Conservation (phyloP, 2,113 vertebrate genomes). For the Rynchops niger region DNA sequence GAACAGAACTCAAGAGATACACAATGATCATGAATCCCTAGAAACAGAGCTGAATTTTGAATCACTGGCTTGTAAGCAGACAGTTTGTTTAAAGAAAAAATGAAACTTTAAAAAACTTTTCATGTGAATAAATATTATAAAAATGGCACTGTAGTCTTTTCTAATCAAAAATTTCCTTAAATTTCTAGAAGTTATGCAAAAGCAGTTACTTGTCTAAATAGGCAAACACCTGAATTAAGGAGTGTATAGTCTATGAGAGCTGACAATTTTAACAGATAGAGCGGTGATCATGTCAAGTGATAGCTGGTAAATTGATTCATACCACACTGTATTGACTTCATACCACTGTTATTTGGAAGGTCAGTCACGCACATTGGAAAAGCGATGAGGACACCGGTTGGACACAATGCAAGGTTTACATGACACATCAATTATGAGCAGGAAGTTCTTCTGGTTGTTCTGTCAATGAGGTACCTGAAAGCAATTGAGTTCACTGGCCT, state of each 20-base stretch:
- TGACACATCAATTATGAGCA: background rate
- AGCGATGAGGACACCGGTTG: background rate
- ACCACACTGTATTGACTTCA: background rate
- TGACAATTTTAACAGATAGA: background rate
- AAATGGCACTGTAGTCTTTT: background rate
- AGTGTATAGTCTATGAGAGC: background rate
- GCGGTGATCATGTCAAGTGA: fast-evolving
- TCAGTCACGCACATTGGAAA: background rate
- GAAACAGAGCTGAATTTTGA: background rate
- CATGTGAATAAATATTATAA: background rate
- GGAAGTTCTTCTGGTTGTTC: background rate
- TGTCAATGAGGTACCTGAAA: background rate
- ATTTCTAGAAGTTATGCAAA: background rate
- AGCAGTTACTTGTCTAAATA: background rate
- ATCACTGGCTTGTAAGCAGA: background rate
- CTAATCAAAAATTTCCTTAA: background rate
- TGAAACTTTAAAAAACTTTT: background rate
- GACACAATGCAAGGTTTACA: background rate
- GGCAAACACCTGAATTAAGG: background rate
- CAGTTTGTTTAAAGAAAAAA: background rate
- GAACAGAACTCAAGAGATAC: background rate
- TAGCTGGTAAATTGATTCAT: background rate
- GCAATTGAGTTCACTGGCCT: background rate
- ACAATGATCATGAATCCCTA: background rate
- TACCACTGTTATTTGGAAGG: background rate